Evolutionary conservation across 1,140 invertebrate species (phyloP).

Genomic region (Dinoponera quadriceps): DNA sequence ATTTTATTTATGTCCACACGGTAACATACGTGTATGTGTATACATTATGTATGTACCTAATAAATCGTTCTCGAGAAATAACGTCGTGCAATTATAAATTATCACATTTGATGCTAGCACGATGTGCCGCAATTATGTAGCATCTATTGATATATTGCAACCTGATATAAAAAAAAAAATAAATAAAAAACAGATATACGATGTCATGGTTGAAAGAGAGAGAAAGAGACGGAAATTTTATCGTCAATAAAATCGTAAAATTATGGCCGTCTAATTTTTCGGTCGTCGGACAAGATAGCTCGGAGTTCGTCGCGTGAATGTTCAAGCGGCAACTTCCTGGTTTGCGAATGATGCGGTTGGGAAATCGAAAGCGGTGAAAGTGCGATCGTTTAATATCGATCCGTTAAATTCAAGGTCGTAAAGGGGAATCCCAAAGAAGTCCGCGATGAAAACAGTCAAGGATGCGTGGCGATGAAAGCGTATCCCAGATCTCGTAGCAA

Average conservation of each 20-base stretch:
- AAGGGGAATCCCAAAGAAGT: slow-evolving; percentile 18
- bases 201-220: too few species aligned
- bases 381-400: slow-evolving; percentile 22
- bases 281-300: neutral
- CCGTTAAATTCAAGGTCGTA: slow-evolving; percentile 33
- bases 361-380: slow-evolving; percentile 43
- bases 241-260: too few species aligned
- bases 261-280: too few species aligned
- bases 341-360: neutral
- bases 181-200: too few species aligned
- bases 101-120: neutral
- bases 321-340: neutral
- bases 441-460: slow-evolving; percentile 37
- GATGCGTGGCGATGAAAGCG: slow-evolving; percentile 59
- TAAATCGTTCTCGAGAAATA: slow-evolving; percentile 53
- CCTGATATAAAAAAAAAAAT: neutral
- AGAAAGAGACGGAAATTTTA: too few species aligned
- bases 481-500: slow-evolving; percentile 46
- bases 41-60: slow-evolving; percentile 60
- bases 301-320: neutral
- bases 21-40: slow-evolving; percentile 42
- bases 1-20: slow-evolving; percentile 65
- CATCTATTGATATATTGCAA: neutral
- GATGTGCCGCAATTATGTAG: neutral
- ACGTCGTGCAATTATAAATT: neutral